Base-by-base conservation (phyloP, 2,888 invertebrate species). In the Torymus texanus region DNA sequence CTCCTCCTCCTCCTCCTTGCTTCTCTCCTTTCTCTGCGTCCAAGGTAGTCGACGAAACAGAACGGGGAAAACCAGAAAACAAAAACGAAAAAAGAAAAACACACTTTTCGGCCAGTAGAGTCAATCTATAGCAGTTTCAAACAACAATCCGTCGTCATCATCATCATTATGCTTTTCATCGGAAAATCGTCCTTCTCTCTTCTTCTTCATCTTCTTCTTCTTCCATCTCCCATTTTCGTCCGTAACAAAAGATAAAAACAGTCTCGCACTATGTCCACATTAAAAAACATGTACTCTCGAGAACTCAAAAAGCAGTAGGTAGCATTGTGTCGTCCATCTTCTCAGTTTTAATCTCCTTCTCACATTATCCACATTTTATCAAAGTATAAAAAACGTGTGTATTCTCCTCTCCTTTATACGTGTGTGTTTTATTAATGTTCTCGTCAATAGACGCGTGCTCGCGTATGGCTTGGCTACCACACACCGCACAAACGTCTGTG, bases 341-440 rank as follows among this genome's bases (percentile, higher is more conserved):
- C 41, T 41, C 41, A 41, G 10, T 41, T 8, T 8, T 41, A 21
- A 4, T 41, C 41, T 41, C 41, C 8, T 41, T 41, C 41, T 41
- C 41, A 41, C 41, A 41, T 41, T 41, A 41, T 41, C 41, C 41
- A 41, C 41, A 41, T 41, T 41, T 41, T 73, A 73, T 74, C 65
- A 74, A 74, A 74, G 73, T 74, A 74, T 74, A 74, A 74, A 72
- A 74, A 74, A 74, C 29, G 29, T 50, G 18, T 63, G 41, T 63
- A 14, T 61, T 41, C 41, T 21, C 21, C 21, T 21, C 41, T 41
- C 41, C 24, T 56, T 16, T 56, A 3, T 16, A 21, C 18, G 56
- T 68, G 55, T 55, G 18, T 59, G 50, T 41, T 21, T 66, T n/a
- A 5, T 8, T 66, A 41, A 41, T 41, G 41, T 41, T 41, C 41